Evolutionary conservation across 1,140 invertebrate species (phyloP), one percentile per base, ranked within the genome.

Genomic region (Nasonia giraulti): DNA sequence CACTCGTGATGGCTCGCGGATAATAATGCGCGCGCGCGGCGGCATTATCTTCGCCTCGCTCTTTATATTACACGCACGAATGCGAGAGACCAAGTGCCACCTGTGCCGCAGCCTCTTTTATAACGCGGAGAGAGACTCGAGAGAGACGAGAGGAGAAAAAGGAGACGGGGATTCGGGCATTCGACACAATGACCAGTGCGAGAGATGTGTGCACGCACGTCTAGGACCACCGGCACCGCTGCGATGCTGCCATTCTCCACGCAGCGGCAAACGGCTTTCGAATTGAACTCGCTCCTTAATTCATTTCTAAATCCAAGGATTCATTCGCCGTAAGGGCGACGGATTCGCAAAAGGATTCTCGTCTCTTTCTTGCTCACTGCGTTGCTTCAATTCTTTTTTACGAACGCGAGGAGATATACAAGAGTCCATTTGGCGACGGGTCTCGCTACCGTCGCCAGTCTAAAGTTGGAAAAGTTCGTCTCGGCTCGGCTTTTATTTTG

Each of bases 271-370:
- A 90, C 88, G 89, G 85, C 88, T 90, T 89, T 89, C 88, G 86
- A 92, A 93, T 92, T 89, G 89, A 92, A 91, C 90, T 89, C 87
- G 86, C 84, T 88, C 86, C 87, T 90, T 91, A 91, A 92, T 92
- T 92, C 91, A 89, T 89, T 89, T 89, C 88, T 80, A 91, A 92
- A 92, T 91, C 91, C 90, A 87, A 82, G 91, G 91, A 92, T 92
- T 91, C 91, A 92, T 90, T 88, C 50, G 50, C 66, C 27, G 6
- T 66, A 66, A 75, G 71, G 80, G 71, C 50, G 33, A 44, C 4
- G 11, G 81, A 68, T 50, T 77, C 50, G 74, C 23, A 33, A 66
- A 37, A n/a, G 80, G 68, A 73, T 71, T 33, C 33, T 75, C 23
- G 11, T 23, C 11, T 71, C 31, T 44, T 44, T 20, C 20, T 71